Conservation (phyloP, 2,113 vertebrate species). For the Ptyas mucosa region DNA sequence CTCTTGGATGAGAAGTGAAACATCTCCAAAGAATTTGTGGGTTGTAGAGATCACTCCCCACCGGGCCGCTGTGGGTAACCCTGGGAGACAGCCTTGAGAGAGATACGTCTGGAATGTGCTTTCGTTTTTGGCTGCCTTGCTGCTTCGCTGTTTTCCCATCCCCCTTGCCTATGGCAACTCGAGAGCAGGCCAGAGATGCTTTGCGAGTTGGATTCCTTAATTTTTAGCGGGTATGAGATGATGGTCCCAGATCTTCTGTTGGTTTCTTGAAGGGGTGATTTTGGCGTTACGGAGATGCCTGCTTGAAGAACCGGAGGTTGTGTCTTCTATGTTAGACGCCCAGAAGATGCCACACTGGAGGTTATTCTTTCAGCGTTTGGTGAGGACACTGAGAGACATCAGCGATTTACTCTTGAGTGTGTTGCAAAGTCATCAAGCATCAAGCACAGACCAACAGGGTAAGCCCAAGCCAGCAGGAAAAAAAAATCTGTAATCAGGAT, state of each 20-base stretch:
- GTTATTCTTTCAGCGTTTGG: constrained; percentile 61
- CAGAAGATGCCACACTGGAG: constrained; percentile 50
- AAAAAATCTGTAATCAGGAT: too few species aligned
- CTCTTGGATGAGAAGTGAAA: too few species aligned
- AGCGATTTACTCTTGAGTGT: constrained; percentile 75
- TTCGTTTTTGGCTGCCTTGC: too few species aligned
- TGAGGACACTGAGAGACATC: constrained; percentile 65
- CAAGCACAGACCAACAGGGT: constrained; percentile 55
- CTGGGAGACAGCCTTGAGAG: too few species aligned
- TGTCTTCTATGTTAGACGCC: constrained; percentile 45
- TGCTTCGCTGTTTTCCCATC: too few species aligned
- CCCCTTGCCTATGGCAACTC: too few species aligned
- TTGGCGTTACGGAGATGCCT: constrained; percentile 77
- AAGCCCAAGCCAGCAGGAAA: fast-evolving
- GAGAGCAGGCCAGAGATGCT: too few species aligned
- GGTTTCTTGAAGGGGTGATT: constrained; percentile 70
- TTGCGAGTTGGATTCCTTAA: not conserved
- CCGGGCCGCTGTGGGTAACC: too few species aligned
- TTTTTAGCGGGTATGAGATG: not conserved
- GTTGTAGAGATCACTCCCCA: too few species aligned
- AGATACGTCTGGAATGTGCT: too few species aligned
- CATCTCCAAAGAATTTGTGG: too few species aligned
- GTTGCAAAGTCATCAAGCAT: constrained; percentile 69
- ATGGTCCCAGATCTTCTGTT: not conserved
- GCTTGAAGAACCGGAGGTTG: constrained; percentile 66